Evolutionary conservation across 2,113 vertebrate genomes (phyloP), one percentile per base, ranked within the genome.

Genomic region (Gila orcuttii): DNA sequence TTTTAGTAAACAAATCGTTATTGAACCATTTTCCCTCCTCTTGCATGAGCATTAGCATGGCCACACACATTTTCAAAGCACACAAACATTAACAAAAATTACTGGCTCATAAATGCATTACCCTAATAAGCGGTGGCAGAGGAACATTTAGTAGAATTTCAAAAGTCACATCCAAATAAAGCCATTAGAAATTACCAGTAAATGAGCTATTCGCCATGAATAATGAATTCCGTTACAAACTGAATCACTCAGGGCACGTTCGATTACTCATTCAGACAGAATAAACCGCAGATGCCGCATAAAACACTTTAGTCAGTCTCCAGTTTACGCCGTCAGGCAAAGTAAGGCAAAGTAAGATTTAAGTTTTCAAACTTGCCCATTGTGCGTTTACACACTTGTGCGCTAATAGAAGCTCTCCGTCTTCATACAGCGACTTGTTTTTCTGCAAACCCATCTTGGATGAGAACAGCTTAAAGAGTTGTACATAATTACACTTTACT

Each of bases 131-230:
- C 74, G 19, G 39, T 73, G 68, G 79, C 74, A 82, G 87, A 84
- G 78, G 59, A 86, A 88, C 86, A 85, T 89, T 89, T 87, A 85
- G 57, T 57, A 31, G 86, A 76, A 87, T 85, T 88, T 88, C 39
- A 11, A n/a, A 83, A 86, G 87, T 75, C 87, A 66, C 78, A 85
- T 87, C 86, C 79, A 88, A 88, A 90, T 86, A 80, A 90, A 88
- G 82, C 82, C 81, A 86, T 88, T 90, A 85, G 85, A 85, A 80
- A 68, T 76, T 66, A 85, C 82, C 83, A 85, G 79, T 75, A 86
- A 88, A 90, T 87, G 83, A 90, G 83, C 83, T 85, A 85, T 87
- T 88, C 79, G 83, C 71, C 82, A 74, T 87, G 78, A 82, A 75
- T 88, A 85, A 89, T 86, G 85, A 83, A 83, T 88, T 86, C 59